Percentiles rank a stretch among this genome's conserved stretches.
Conservation (phyloP, 2,797 vertebrate species). For the Delichon dasypus region DNA sequence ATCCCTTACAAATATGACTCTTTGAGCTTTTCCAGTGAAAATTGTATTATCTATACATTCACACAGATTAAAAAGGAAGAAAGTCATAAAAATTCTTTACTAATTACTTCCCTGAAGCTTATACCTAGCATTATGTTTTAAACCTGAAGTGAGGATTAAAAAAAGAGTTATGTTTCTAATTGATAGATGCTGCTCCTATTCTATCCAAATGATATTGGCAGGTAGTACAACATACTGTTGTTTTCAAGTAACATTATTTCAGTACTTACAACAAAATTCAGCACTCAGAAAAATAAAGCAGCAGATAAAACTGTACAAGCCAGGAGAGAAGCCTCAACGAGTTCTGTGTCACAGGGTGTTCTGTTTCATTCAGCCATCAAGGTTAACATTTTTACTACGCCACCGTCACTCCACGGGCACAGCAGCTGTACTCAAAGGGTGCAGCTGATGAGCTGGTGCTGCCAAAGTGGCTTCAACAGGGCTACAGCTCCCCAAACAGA, state of each 20-base stretch:
- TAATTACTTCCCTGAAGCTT: conserved; percentile 1
- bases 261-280: conserved; percentile 8
- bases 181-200: not conserved
- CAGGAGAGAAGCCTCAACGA: not conserved
- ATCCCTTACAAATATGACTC: conserved; percentile 3
- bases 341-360: not conserved
- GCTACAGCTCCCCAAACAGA: not conserved
- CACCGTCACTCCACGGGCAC: not conserved
- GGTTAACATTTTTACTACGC: not conserved
- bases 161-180: conserved; percentile 6
- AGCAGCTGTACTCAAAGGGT: not conserved
- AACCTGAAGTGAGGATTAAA: conserved; percentile 15
- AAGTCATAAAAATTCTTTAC: not conserved
- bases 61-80: conserved; percentile 8
- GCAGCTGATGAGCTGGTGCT: not conserved
- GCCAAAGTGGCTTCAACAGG: not conserved
- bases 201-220: not conserved
- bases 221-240: not conserved
- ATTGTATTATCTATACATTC: not conserved
- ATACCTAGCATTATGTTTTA: not conserved
- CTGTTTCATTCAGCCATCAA: not conserved
- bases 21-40: conserved; percentile 17
- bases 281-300: not conserved
- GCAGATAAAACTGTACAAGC: not conserved
- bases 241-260: not conserved